Base-by-base conservation (phyloP, 2,797 vertebrate genomes). In the Alosa sapidissima region DNA sequence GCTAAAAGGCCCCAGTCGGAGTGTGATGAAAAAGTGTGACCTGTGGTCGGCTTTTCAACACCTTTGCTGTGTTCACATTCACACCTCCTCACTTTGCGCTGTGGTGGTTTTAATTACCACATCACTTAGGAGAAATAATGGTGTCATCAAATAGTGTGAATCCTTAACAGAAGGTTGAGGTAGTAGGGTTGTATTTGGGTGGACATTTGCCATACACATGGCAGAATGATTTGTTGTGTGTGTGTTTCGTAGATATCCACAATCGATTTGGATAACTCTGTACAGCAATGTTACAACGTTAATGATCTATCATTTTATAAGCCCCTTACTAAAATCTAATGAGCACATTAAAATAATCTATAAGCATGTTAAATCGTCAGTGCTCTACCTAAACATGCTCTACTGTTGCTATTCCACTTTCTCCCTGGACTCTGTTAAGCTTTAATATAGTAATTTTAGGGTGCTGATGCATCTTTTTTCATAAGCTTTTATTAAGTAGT, bases 61-160 rank as follows among this genome's bases (percentile, higher is more conserved):
- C 72, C 72, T 78, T 78, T 8, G 1, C 14, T 45, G 72, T 78
- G 72, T 47, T 78, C 72, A 78, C 41, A 47, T 78, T 78, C 72
- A 21, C 72, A 78, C 72, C 72, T 9, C 19, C 2, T 13, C 5
- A 19, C 72, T 78, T 78, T 7, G 14, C 72, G 36, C 72, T 78
- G 28, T n/a, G 72, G 36, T 78, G 72, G 5, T 78, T 78, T 78
- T 47, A 78, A 78, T 78, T 78, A 47, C 72, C 72, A 45, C 72
- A 78, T 78, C 72, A 78, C 36, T 47, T 78, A 21, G 36, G 19
- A 9, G 72, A 78, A 78, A 45, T 21, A 45, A 78, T 78, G 41
- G 41, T 45, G 36, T 47, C 41, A 78, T 47, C 36, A 47, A 47
- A 45, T 33, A 14, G 28, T 72, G 68, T 72, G 68, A 72, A 72